Evolutionary conservation across 2,113 vertebrate species (phyloP), one percentile per base, ranked within the genome.

Genomic region (Hipposideros armiger): DNA sequence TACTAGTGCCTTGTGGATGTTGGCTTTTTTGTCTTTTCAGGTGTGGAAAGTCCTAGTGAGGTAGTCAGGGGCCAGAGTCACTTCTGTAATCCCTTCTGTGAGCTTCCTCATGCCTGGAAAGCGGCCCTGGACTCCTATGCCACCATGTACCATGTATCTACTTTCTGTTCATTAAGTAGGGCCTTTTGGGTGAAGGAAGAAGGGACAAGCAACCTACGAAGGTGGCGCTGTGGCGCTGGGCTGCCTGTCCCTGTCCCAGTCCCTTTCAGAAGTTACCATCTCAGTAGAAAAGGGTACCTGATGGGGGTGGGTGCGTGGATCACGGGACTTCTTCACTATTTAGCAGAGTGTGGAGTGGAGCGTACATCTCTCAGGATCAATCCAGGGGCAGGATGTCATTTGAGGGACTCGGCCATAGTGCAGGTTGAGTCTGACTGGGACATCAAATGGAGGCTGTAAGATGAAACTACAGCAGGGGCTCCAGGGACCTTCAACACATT

Each of bases 181-280:
- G 3, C 1, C 9, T 87, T 64, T 45, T 17, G 26, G 52, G 16
- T 11, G 4, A 28, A 81, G 16, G 7, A 10, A 36, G 66, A 70
- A 45, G 52, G 45, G 54, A 3, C 20, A 32, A 62, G 32, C 45
- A 81, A 24, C 15, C 0, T 22, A 24, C 19, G 22, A 78, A 42
- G 32, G 45, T 20, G 11, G 9, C 36, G 45, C 16, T 28, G 16
- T 20, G 22, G 54, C 0, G 2, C 28, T 32, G 45, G 76, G n/a
- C 24, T n/a, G 14, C 40, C n/a, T 74, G 20, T 20, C 1, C 0
- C 16, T 72, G 5, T 32, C 1, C 0, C 16, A 66, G 5, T 32
- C 14, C 11, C 47, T 42, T 40, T 69, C 8, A 54, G 60, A 26
- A 30, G 24, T 19, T 11, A 14, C 7, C 0, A 2, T 10, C 5